Evolutionary conservation across 2,113 vertebrate genomes (phyloP).

Genomic region (Okapia johnstoni): DNA sequence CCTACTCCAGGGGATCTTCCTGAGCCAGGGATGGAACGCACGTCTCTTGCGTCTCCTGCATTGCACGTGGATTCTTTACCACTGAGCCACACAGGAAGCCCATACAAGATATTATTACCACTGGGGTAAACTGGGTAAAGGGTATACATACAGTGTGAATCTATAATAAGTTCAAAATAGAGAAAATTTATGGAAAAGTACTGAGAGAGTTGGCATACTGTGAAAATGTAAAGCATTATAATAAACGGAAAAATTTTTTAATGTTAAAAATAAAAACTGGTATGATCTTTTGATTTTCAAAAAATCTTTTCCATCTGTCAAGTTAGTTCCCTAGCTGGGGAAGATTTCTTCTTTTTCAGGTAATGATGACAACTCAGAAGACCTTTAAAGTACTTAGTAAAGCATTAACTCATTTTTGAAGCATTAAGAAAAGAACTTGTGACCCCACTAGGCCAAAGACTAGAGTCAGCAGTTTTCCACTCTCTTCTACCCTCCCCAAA

Average conservation of each 20-base stretch:
- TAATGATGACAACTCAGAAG: background rate
- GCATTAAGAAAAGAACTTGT: conserved; percentile 26
- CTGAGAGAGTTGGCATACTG: background rate
- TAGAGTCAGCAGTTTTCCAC: conserved; percentile 3
- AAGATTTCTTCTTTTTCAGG: background rate
- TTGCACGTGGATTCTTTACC: background rate
- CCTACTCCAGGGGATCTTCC: background rate
- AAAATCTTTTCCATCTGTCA: background rate
- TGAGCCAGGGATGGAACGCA: background rate
- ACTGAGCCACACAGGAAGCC: background rate
- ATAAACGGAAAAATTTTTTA: background rate
- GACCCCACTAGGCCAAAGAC: background rate
- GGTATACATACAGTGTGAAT: background rate
- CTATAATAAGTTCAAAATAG: background rate
- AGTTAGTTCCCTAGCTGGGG: background rate
- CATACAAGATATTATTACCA: background rate
- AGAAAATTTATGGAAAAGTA: background rate
- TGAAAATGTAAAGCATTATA: background rate
- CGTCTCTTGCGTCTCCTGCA: background rate
- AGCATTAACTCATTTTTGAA: background rate
- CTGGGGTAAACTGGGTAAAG: background rate
- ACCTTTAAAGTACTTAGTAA: background rate
- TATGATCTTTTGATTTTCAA: background rate
- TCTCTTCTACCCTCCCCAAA: background rate
- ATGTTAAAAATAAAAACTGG: background rate